phyloP scores from a whole-genome alignment of 2,888 invertebrate species.

The Perithous albicinctus region DNA sequence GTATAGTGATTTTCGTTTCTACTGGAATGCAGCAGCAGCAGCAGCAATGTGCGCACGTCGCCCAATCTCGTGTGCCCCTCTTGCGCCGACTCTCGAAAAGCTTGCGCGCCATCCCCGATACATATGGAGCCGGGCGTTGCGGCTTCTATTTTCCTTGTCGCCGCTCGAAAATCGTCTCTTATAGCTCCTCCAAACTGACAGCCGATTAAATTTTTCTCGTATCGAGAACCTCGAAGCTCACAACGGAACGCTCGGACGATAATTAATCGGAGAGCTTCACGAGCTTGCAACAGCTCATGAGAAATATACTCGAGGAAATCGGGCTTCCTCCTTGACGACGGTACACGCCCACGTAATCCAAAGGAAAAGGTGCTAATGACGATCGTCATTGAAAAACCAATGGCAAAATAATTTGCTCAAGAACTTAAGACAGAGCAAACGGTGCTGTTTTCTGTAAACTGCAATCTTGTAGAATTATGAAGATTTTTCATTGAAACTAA shows the following conservation, averaged over 20 bases:
- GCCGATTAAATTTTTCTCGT: background rate
- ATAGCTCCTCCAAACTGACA: background rate
- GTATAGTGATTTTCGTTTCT: constrained; percentile 57
- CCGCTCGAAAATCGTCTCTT: background rate
- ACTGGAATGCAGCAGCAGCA: constrained; percentile 40
- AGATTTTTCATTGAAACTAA: too few relatives aligned
- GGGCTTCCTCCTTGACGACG: too few relatives aligned
- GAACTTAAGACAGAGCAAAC: background rate
- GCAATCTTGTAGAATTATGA: background rate
- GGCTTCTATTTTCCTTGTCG: constrained; percentile 2
- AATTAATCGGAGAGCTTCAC: background rate
- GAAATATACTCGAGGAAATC: background rate
- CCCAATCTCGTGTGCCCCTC: constrained; percentile 19
- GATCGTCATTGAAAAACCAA: background rate
- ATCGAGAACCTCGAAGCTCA: background rate
- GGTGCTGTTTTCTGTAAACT: background rate
- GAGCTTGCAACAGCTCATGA: background rate
- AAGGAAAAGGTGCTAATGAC: too few relatives aligned
- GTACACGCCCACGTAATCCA: constrained; percentile 2
- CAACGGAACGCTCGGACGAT: background rate
- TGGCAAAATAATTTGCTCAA: background rate
- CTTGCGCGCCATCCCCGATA: constrained; percentile 21
- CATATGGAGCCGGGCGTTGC: background rate
- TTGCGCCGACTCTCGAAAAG: constrained; percentile 9
- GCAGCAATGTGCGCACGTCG: constrained; percentile 55